Conservation (phyloP, 2,888 invertebrate species). For the Helicoverpa assulta region DNA sequence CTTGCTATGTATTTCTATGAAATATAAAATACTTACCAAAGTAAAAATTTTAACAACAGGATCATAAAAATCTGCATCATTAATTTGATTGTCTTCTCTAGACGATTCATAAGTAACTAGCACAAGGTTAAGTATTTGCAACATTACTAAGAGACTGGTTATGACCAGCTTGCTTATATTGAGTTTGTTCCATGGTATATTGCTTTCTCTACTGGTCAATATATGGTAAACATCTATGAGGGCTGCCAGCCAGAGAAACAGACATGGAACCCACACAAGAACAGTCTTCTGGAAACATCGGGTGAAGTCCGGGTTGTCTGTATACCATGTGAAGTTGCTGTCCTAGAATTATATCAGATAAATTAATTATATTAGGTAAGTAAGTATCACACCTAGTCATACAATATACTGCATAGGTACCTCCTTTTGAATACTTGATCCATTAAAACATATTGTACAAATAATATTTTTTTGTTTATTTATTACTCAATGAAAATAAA, state of each 20-base stretch:
- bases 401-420: too few relatives aligned
- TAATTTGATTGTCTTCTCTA: conserved; percentile 85
- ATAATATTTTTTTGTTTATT: too few relatives aligned
- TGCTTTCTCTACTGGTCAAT: conserved; percentile 92
- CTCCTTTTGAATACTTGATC: too few relatives aligned
- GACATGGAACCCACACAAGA: conserved; percentile 96
- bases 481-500: too few relatives aligned
- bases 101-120: conserved; percentile 89
- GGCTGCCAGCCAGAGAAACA: conserved; percentile 94
- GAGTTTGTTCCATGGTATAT: conserved; percentile 94
- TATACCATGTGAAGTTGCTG: conserved; percentile 93
- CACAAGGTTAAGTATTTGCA: conserved; percentile 92
- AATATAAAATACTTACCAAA: conserved; percentile 92
- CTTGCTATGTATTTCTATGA: too few relatives aligned
- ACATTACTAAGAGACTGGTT: conserved; percentile 90
- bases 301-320: conserved; percentile 95
- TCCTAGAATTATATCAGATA: conserved; percentile 90
- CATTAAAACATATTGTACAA: too few relatives aligned
- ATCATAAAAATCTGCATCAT: conserved; percentile 79
- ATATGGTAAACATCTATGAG: conserved; percentile 93
- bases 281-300: conserved; percentile 97
- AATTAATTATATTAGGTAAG: background rate
- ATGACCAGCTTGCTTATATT: conserved; percentile 92
- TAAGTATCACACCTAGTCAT: background rate
- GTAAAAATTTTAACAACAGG: conserved; percentile 92